Conservation (phyloP, 2,888 invertebrate genomes). For the Rhodophaea formosa region DNA sequence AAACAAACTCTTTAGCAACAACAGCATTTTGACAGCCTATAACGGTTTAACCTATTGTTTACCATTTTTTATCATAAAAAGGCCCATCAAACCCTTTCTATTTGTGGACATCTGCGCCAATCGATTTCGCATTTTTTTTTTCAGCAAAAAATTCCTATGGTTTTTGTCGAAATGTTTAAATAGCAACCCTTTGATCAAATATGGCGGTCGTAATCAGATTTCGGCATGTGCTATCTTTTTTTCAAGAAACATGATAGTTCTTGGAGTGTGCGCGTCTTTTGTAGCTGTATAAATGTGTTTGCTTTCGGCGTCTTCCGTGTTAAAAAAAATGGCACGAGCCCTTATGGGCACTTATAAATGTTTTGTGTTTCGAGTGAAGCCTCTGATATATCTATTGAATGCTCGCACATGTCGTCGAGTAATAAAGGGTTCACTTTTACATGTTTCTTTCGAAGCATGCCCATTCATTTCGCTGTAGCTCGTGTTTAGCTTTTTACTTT, state of each 20-base stretch:
- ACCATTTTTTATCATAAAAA: conserved; percentile 55
- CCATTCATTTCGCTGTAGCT: background rate
- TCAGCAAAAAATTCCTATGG: conserved; percentile 67
- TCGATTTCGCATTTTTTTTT: conserved; percentile 76
- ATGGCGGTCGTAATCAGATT: conserved; percentile 74
- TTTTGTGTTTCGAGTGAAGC: conserved; percentile 41
- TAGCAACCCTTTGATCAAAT: conserved; percentile 77
- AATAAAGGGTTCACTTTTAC: conserved; percentile 25
- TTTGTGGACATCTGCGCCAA: conserved; percentile 78
- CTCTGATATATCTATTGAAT: conserved; percentile 41
- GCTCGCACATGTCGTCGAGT: conserved; percentile 27
- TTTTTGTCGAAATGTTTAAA: conserved; percentile 68
- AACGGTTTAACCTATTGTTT: conserved; percentile 18
- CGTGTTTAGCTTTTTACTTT: conserved; percentile 2
- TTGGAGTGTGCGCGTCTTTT: conserved; percentile 74
- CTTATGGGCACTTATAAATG: conserved; percentile 45
- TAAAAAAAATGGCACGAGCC: conserved; percentile 74
- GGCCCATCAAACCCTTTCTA: conserved; percentile 75
- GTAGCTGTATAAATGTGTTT: conserved; percentile 68
- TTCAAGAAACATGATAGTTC: conserved; percentile 72
- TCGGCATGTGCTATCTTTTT: conserved; percentile 76
- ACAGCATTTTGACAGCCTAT: conserved; percentile 64
- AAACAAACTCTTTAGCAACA: conserved; percentile 60
- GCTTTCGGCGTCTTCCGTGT: conserved; percentile 72
- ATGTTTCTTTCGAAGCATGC: conserved; percentile 7